Conservation (phyloP, 2,797 vertebrate species). For the Borostomias antarcticus region DNA sequence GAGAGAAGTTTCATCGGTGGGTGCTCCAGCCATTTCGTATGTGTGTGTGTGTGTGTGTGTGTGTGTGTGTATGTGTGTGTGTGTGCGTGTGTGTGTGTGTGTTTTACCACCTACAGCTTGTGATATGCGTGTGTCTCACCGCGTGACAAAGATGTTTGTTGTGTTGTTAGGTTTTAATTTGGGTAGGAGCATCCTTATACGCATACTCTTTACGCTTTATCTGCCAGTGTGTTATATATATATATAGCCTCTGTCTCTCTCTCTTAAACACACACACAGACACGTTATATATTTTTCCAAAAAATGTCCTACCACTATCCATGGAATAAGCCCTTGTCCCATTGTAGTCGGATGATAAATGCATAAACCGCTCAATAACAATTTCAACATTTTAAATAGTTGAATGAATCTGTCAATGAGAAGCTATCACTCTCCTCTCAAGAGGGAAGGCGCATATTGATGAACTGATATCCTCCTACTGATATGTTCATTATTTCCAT, state of each 20-base stretch:
- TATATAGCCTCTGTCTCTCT: neutral
- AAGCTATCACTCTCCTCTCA: slow-evolving; percentile 25
- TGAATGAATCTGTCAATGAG: slow-evolving; percentile 25
- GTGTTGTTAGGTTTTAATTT: no score
- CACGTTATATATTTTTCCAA: slow-evolving; percentile 8
- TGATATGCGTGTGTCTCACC: no score
- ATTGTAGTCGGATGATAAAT: slow-evolving; percentile 31
- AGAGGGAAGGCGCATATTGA: slow-evolving; percentile 34
- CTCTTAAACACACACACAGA: neutral
- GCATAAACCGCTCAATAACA: slow-evolving; percentile 27
- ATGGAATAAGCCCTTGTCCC: slow-evolving; percentile 16
- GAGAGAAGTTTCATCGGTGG: no score
- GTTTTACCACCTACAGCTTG: no score
- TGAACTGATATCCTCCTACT: slow-evolving; percentile 20
- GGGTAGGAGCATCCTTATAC: no score
- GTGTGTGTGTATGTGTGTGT: no score
- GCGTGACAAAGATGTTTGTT: no score
- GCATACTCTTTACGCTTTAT: no score
- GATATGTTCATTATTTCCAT: slow-evolving; percentile 25
- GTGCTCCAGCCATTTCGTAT: no score
- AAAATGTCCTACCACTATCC: neutral
- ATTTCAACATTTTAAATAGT: slow-evolving; percentile 37
- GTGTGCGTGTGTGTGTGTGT: no score
- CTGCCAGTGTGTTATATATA: neutral
- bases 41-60: no score